Evolutionary conservation across 2,888 invertebrate species (phyloP).

Genomic region (Metallyticus violacea): DNA sequence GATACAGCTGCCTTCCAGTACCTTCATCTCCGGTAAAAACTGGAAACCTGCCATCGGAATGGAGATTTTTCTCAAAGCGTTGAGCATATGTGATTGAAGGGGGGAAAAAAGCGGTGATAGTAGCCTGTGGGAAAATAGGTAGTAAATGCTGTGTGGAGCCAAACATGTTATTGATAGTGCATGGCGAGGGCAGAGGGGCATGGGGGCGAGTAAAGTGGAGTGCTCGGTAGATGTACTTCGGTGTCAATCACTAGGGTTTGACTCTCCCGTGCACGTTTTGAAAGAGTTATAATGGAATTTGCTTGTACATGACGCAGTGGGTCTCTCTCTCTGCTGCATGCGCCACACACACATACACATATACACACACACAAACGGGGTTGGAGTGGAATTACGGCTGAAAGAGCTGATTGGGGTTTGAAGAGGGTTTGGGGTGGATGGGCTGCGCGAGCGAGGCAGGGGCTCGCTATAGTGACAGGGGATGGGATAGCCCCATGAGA

Average conservation of each 20-base stretch:
- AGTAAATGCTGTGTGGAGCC: slow-evolving; percentile 3
- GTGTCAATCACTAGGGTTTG: slow-evolving; percentile 17
- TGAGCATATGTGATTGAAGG: not conserved
- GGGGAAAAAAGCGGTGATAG: not conserved
- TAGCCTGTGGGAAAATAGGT: slow-evolving; percentile 11
- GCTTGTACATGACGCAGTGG: slow-evolving; percentile 30
- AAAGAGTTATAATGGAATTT: slow-evolving; percentile 34
- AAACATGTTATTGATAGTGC: slow-evolving; percentile 10
- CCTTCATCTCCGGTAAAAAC: slow-evolving; percentile 12
- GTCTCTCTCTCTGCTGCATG: not conserved
- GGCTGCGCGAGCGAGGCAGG: too few relatives aligned
- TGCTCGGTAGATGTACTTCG: slow-evolving; percentile 13
- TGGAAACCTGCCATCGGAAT: not conserved
- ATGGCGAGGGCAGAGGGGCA: not conserved
- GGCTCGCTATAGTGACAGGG: slow-evolving; percentile 26
- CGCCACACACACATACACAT: not conserved
- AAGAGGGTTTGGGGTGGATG: slow-evolving; percentile 25
- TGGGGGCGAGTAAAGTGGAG: slow-evolving; percentile 3
- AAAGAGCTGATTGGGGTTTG: slow-evolving; percentile 35
- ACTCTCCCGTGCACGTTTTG: slow-evolving; percentile 13
- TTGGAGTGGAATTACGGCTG: slow-evolving; percentile 32
- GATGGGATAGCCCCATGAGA: slow-evolving; percentile 23
- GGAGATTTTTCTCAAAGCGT: not conserved
- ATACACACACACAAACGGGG: not conserved
- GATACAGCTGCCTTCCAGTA: slow-evolving; percentile 23